Percentiles rank a stretch among this genome's conserved stretches.
phyloP scores from a whole-genome alignment of 2,113 vertebrate genomes.

The Muscicapa adusta region DNA sequence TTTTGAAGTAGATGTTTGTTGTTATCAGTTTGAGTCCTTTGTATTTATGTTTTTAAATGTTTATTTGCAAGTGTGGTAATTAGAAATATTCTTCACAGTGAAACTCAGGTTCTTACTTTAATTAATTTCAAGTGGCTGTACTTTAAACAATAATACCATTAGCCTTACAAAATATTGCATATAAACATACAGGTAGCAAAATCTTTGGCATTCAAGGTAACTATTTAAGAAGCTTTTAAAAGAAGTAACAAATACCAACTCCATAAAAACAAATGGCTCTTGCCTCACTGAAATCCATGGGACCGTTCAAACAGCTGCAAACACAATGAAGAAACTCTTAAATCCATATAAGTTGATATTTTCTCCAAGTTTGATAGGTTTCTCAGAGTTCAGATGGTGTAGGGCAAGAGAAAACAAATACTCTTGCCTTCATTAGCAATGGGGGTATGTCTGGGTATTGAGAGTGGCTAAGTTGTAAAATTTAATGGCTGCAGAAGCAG shows the following conservation, averaged over 20 bases:
- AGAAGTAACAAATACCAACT: not conserved
- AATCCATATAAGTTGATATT: not conserved
- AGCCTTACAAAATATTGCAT: not conserved
- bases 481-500: not conserved
- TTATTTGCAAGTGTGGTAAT: not conserved
- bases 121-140: not conserved
- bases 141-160: not conserved
- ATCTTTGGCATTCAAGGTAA: not conserved
- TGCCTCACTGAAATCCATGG: not conserved
- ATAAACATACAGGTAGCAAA: not conserved
- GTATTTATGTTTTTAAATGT: not conserved
- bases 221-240: not conserved
- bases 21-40: not conserved
- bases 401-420: not conserved
- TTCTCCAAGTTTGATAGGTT: not conserved
- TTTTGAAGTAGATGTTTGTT: not conserved
- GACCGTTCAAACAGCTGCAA: not conserved
- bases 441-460: rapidly evolving
- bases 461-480: not conserved
- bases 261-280: not conserved
- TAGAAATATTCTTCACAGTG: not conserved
- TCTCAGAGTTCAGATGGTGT: not conserved
- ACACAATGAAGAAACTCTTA: not conserved
- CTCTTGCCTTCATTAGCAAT: not conserved
- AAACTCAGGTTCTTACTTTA: not conserved